phyloP scores from a whole-genome alignment of 2,888 invertebrate genomes.

The Furcula furcula region DNA sequence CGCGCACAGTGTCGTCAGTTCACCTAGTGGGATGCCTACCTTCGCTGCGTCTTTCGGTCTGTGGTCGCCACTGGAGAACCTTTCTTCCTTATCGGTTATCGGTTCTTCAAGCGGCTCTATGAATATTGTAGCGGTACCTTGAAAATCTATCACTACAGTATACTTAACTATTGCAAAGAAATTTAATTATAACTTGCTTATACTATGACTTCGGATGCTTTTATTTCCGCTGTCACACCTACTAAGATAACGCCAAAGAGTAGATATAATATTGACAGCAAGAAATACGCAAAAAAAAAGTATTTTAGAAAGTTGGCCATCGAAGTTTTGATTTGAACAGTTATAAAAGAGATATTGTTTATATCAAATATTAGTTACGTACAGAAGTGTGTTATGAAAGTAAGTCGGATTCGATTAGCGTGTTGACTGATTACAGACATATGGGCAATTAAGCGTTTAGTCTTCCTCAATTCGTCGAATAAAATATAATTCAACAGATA shows the following conservation, averaged over 20 bases:
- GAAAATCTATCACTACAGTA: too few relatives aligned
- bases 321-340: background rate
- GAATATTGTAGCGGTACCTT: too few relatives aligned
- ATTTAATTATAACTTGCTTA: too few relatives aligned
- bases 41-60: too few relatives aligned
- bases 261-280: constrained; percentile 1
- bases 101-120: too few relatives aligned
- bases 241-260: background rate
- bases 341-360: constrained; percentile 3
- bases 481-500: too few relatives aligned
- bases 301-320: constrained; percentile 1
- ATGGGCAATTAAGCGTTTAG: background rate
- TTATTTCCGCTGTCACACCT: background rate
- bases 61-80: too few relatives aligned
- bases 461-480: background rate
- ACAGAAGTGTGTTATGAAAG: constrained; percentile 2
- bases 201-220: too few relatives aligned
- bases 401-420: constrained; percentile 2
- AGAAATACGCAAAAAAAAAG: constrained; percentile 1
- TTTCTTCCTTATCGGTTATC: too few relatives aligned
- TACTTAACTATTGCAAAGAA: too few relatives aligned
- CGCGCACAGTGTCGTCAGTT: too few relatives aligned
- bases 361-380: constrained; percentile 2
- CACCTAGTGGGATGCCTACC: too few relatives aligned
- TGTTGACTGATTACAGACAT: constrained; percentile 1